Conservation (phyloP, 2,797 vertebrate species). For the Melanotaenia nigrans region DNA sequence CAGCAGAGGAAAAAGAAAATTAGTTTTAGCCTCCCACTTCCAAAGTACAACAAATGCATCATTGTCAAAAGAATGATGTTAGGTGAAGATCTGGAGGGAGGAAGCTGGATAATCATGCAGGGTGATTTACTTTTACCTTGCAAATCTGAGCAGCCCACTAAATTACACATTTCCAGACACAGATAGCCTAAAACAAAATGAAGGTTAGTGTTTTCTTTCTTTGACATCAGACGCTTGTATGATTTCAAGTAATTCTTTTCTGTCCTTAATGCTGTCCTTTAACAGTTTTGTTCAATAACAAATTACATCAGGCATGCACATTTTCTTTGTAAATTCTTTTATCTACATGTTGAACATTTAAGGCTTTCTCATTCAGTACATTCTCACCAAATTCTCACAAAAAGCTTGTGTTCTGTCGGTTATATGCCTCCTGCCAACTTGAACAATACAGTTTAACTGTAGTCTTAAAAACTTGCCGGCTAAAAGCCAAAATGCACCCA, state of each 20-base stretch:
- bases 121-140: too few species aligned
- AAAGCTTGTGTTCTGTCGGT: background rate
- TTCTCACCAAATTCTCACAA: background rate
- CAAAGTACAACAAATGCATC: background rate
- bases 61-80: background rate
- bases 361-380: background rate
- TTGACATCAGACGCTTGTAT: too few species aligned
- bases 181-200: background rate
- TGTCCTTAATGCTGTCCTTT: too few species aligned
- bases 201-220: background rate
- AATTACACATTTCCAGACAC: background rate
- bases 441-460: background rate
- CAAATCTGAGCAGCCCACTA: background rate
- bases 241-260: background rate
- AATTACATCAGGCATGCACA: too few species aligned
- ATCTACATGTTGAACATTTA: too few species aligned
- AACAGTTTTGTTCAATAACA: background rate
- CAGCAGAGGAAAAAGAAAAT: background rate
- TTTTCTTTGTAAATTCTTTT: too few species aligned
- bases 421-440: background rate
- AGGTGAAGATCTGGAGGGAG: background rate
- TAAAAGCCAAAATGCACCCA: background rate
- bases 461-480: background rate
- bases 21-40: background rate
- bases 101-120: background rate